Evolutionary conservation across 2,888 invertebrate genomes (phyloP), one percentile per base, ranked within the genome.

Genomic region (Venusia cambrica): DNA sequence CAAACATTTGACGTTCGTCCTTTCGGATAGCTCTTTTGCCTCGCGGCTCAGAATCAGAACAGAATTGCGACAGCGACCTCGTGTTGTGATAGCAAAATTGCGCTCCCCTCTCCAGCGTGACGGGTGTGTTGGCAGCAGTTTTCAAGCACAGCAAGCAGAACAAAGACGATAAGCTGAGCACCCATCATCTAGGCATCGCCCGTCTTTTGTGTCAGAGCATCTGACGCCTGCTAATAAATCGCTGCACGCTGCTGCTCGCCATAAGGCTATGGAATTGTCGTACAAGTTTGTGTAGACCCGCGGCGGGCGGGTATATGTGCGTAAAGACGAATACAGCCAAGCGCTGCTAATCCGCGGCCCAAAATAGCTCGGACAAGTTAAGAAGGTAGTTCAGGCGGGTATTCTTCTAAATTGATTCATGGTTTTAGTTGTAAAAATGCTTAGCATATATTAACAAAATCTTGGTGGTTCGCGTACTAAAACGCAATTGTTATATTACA

Each of bases 151-250:
- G n/a, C n/a, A n/a, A n/a, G 18, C 24, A 12, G 9, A 32, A 32
- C 9, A 24, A 24, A 12, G 5, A 8, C 1, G 18, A 32, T 3
- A 24, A 24, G 11, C 1, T 32, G 6, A 32, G n/a, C 18, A 24
- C 31, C 5, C 4, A 5, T n/a, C 31, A 32, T 5, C 11, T 32
- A 1, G 31, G 31, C 1, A 5, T 32, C 2, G 31, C 17, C 2
- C 24, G 24, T 3, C 24, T 9, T 32, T 18, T 15, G 17, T 32
- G 1, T 16, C 17, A 1, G 31, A 32, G n/a, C 31, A 32, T 8
- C 8, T 32, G 11, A 24, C 12, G 2, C 31, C 31, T 2, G 4
- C 24, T 1, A 32, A 32, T 6, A 32, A 24, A 18, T 6, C 17
- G 1, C 13, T 32, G 2, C 32, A 32, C 9, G 32, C 32, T 1